Base-by-base conservation (phyloP, 2,113 vertebrate genomes). In the Tetrax tetrax region DNA sequence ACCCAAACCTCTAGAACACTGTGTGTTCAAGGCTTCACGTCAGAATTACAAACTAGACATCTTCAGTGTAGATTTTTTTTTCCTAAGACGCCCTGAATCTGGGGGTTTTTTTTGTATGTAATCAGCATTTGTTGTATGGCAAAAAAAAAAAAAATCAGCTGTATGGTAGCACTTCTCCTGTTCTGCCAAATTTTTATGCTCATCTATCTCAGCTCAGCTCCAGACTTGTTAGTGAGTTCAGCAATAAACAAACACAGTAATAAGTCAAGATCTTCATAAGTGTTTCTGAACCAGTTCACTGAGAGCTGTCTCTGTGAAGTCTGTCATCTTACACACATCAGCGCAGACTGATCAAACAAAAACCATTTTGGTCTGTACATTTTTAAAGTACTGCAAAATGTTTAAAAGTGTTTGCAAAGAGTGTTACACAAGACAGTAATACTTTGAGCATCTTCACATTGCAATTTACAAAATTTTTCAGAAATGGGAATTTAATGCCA, bases 241-340 rank as follows among this genome's bases (percentile, higher is more conserved):
- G 77, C 57, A 87, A 92, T 59, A 96, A 86, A 96, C n/a, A 95
- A 94, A 92, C 48, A 75, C 56, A 45, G 61, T 50, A 93, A 93
- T 82, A 90, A 93, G 64, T 29, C 41, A 72, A 78, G 64, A 66
- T 82, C 51, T 82, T 59, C 71, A 21, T 35, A 56, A 56, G n/a
- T 65, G 45, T 93, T 95, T 82, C 86, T 76, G 53, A 94, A 71
- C 33, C 65, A 69, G 65, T 45, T 71, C 69, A 43, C 11, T 56
- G 31, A 64, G 53, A 91, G 28, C 35, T 93, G 76, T 83, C 80
- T 90, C 68, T 71, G 2, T 68, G 38, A 90, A 89, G 80, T 76
- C 92, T 93, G 86, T 89, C 86, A 57, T 81, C 43, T 81, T 53
- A 80, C 2, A 77, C 56, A 75, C 57, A 93, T 92, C 65, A 22